Evolutionary conservation across 1,140 invertebrate genomes (phyloP).

Genomic region (Heliconius melpomene): DNA sequence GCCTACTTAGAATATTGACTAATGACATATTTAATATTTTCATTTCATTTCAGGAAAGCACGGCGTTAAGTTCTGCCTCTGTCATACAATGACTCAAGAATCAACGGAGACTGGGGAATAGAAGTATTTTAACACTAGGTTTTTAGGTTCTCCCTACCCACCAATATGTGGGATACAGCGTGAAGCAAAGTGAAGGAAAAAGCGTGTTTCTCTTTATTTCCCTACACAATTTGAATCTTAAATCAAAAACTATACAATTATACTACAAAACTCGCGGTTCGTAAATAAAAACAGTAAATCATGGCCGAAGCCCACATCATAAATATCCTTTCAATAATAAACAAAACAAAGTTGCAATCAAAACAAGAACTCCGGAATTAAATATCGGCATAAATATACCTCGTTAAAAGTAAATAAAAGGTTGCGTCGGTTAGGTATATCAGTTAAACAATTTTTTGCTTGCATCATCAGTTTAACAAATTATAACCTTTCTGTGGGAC

Average conservation of each 20-base stretch:
- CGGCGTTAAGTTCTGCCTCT: too few relatives aligned
- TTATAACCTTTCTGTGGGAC: slow-evolving; percentile 51
- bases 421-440: slow-evolving; percentile 36
- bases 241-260: neutral
- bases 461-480: slow-evolving; percentile 60
- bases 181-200: too few relatives aligned
- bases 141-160: too few relatives aligned
- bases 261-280: neutral
- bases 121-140: neutral
- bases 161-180: too few relatives aligned
- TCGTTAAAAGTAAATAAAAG: slow-evolving; percentile 34
- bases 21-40: too few relatives aligned
- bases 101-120: too few relatives aligned
- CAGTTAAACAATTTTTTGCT: slow-evolving; percentile 46
- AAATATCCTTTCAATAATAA: slow-evolving; percentile 7
- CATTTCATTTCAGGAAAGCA: too few relatives aligned
- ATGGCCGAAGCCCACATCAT: neutral
- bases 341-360: neutral
- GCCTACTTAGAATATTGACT: too few relatives aligned
- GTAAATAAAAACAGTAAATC: slow-evolving; percentile 12
- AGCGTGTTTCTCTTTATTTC: neutral
- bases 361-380: neutral
- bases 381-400: slow-evolving; percentile 1
- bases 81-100: too few relatives aligned
- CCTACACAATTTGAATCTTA: neutral